Base-by-base conservation (phyloP, 2,113 vertebrate species). In the Caranx ignobilis region DNA sequence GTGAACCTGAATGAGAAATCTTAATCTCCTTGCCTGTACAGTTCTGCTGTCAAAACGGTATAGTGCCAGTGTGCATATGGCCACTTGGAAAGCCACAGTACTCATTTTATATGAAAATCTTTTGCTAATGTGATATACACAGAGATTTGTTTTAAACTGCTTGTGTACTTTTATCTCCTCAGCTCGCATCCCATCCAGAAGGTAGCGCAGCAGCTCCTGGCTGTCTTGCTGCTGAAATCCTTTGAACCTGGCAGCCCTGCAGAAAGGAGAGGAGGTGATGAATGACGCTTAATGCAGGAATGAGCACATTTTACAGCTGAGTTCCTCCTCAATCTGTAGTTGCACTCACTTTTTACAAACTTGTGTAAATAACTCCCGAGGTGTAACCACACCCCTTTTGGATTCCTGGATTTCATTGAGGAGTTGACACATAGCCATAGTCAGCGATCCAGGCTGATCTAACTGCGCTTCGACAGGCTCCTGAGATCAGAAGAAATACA, bases 221-320 rank as follows among this genome's bases (percentile, higher is more conserved):
- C 98, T 99, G 84, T 99, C 98, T 79, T 99, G 98, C 91, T 99
- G 97, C 90, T 99, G 98, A 78, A 96, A 99, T n/a, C 98, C 97
- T 95, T 96, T 97, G 90, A 99, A 99, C 34, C 97, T 94, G 85
- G 95, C 89, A 69, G 98, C 97, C 93, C 98, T 99, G 84, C 43
- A 86, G 59, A 11, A 47, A 85, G 7, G 0, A 60, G 5, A 77
- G 1, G 4, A 73, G 32, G 73, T 68, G 57, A 60, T 56, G 1
- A 71, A 39, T 8, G 13, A 69, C 6, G 15, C 3, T 65, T 18
- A 54, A 71, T 16, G 8, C 10, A 64, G 1, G 2, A 10, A 32
- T 32, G 16, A 5, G 4, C 6, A 34, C 4, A 45, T 75, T 54
- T 56, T 11, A 47, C 35, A 6, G 6, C 10, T n/a, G 6, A 60